Conservation (phyloP, 2,113 vertebrate species). For the Cyphomyrus plagiostoma region DNA sequence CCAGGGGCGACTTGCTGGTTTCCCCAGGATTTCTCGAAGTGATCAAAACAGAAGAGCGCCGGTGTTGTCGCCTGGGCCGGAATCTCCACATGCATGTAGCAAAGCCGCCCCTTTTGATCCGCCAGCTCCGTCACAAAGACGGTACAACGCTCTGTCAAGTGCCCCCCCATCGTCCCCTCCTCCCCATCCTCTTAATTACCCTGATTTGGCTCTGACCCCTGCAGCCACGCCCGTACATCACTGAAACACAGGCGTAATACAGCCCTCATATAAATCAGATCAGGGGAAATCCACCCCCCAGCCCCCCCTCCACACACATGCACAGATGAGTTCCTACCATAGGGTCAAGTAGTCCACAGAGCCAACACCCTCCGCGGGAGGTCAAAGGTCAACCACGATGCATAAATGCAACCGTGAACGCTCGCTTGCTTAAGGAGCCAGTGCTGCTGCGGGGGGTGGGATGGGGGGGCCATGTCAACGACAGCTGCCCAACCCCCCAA, state of each 20-base stretch:
- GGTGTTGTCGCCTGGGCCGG: background rate
- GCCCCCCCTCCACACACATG: background rate
- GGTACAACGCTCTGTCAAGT: background rate
- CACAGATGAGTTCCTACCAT: conserved; percentile 38
- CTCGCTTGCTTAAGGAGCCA: conserved; percentile 49
- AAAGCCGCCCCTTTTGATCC: background rate
- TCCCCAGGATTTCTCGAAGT: conserved; percentile 27
- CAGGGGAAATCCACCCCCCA: background rate
- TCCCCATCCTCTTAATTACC: conserved; percentile 13
- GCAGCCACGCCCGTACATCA: background rate
- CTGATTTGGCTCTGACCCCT: background rate
- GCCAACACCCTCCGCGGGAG: conserved; percentile 48
- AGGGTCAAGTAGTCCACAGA: conserved; percentile 58
- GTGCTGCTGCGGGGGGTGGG: background rate
- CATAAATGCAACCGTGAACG: conserved; percentile 12
- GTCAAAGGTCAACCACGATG: conserved; percentile 58
- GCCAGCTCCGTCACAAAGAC: background rate
- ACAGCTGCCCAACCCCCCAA: conserved; percentile 18
- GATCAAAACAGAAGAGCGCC: conserved; percentile 45
- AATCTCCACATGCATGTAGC: background rate
- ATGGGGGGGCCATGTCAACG: background rate
- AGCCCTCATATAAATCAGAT: conserved; percentile 9
- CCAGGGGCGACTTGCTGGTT: conserved; percentile 45
- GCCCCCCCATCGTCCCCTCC: too few relatives aligned
- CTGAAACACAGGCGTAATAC: background rate